Conservation (phyloP, 2,113 vertebrate species). For the Accipiter virgatus region DNA sequence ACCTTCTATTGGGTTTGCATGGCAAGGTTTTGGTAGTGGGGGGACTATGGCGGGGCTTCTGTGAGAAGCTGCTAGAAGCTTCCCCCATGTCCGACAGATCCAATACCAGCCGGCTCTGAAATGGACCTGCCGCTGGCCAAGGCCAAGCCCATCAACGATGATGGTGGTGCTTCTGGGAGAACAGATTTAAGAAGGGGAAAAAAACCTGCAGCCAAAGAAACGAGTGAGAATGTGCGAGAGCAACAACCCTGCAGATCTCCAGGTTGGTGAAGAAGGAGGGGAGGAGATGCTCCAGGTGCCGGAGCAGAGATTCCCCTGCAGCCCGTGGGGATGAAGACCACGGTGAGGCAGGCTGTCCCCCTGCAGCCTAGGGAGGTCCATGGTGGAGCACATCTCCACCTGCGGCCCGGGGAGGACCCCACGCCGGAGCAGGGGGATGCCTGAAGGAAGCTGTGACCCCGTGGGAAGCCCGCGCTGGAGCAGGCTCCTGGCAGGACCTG, state of each 20-base stretch:
- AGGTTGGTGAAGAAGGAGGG: not conserved
- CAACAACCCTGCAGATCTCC: not conserved
- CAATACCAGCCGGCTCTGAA: not conserved
- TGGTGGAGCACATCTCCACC: too few relatives aligned
- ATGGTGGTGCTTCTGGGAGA: not conserved
- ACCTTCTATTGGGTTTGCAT: not conserved
- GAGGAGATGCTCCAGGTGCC: not conserved
- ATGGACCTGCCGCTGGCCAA: fast-evolving
- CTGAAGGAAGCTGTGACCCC: too few relatives aligned
- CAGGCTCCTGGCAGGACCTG: too few relatives aligned
- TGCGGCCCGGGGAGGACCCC: too few relatives aligned
- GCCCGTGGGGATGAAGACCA: not conserved
- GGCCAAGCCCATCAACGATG: not conserved
- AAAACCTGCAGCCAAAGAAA: not conserved
- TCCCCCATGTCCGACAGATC: fast-evolving
- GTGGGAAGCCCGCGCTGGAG: too few relatives aligned
- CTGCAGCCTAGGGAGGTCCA: too few relatives aligned
- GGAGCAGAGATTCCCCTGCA: not conserved
- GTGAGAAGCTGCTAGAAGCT: not conserved
- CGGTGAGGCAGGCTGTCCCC: too few relatives aligned
- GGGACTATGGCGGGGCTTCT: not conserved
- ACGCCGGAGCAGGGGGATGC: too few relatives aligned
- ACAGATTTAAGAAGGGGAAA: too few relatives aligned
- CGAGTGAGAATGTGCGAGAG: not conserved
- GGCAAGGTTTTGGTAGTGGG: not conserved